Percentiles rank a stretch among this genome's conserved stretches.
Evolutionary conservation across 1,140 invertebrate species (phyloP).

Genomic region (Parapsyche elsis): DNA sequence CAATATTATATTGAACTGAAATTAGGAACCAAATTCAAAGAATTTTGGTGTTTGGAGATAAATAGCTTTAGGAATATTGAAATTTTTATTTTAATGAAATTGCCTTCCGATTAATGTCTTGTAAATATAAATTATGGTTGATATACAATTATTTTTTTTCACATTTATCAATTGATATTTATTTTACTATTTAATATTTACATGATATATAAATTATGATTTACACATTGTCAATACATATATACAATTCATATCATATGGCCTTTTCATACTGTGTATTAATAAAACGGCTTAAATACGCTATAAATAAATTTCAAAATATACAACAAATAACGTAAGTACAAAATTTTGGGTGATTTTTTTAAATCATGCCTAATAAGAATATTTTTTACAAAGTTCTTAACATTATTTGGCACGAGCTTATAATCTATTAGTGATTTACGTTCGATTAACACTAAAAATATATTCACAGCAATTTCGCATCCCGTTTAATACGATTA

Average conservation of each 20-base stretch:
- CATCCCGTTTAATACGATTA: constrained; percentile 29
- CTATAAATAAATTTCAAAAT: constrained; percentile 27
- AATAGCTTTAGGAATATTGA: no score
- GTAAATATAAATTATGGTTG: neutral
- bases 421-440: constrained; percentile 50
- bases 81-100: no score
- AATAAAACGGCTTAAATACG: constrained; percentile 18
- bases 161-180: constrained; percentile 13
- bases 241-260: constrained; percentile 11
- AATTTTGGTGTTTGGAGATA: no score
- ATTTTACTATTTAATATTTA: constrained; percentile 26
- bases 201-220: constrained; percentile 29
- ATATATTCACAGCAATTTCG: constrained; percentile 47
- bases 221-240: constrained; percentile 20
- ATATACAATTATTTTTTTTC: constrained; percentile 5
- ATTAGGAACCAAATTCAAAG: neutral
- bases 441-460: constrained; percentile 32
- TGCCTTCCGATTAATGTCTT: neutral
- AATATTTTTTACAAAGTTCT: constrained; percentile 47
- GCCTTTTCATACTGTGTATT: neutral
- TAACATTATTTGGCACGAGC: constrained; percentile 55
- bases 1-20: neutral
- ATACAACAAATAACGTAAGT: constrained; percentile 35
- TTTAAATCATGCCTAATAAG: constrained; percentile 28
- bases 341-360: constrained; percentile 21